phyloP scores from a whole-genome alignment of 2,888 invertebrate genomes.

The Eulithis prunata region DNA sequence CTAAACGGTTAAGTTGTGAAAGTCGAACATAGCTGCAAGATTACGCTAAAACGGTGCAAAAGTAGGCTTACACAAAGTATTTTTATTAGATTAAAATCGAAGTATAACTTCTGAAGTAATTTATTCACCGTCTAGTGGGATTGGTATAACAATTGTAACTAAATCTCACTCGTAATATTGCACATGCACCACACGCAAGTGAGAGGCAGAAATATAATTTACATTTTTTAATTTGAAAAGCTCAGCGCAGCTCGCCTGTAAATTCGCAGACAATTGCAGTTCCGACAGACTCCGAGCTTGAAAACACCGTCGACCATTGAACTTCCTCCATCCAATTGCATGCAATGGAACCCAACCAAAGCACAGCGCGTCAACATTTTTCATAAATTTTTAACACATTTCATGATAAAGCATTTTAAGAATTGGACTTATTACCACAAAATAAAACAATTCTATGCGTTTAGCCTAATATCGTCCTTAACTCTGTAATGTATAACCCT shows the following conservation, averaged over 20 bases:
- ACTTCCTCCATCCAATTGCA: slow-evolving; percentile 31
- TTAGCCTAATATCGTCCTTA: too few species aligned
- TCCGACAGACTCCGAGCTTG: slow-evolving; percentile 34
- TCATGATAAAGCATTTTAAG: too few species aligned
- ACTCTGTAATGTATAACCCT: too few species aligned
- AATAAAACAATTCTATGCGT: too few species aligned
- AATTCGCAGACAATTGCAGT: slow-evolving; percentile 36
- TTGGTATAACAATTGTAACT: not conserved
- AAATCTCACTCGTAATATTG: not conserved
- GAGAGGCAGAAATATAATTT: slow-evolving; percentile 5
- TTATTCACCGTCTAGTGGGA: not conserved
- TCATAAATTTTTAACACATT: slow-evolving; percentile 13
- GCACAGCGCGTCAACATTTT: slow-evolving; percentile 7
- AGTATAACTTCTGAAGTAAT: slow-evolving; percentile 17
- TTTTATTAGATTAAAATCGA: slow-evolving; percentile 32
- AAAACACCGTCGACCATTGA: slow-evolving; percentile 38
- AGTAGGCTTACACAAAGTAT: slow-evolving; percentile 51
- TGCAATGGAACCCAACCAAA: slow-evolving; percentile 12
- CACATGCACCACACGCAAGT: slow-evolving; percentile 2
- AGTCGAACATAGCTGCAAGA: slow-evolving; percentile 56
- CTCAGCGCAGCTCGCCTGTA: slow-evolving; percentile 18
- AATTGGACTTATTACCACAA: too few species aligned
- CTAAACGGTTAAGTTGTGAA: slow-evolving; percentile 59
- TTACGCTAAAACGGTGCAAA: slow-evolving; percentile 55
- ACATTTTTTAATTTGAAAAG: slow-evolving; percentile 27